phyloP scores from a whole-genome alignment of 1,140 invertebrate genomes.

The Calliopsis andreniformis region DNA sequence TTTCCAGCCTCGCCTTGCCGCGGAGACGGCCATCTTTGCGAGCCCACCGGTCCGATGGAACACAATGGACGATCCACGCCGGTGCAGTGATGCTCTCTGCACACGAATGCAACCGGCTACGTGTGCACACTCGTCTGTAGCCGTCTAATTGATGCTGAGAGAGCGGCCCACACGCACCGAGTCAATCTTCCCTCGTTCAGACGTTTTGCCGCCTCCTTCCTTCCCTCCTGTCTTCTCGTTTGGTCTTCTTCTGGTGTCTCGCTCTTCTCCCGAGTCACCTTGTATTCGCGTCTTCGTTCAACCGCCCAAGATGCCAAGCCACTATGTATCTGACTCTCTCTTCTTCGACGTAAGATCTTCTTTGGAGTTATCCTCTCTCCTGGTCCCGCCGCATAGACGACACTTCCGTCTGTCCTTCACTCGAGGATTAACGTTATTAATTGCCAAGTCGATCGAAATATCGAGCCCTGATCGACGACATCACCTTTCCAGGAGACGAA shows the following conservation, averaged over 20 bases:
- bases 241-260: neutral
- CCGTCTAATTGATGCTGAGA: slow-evolving; percentile 71
- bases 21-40: slow-evolving; percentile 61
- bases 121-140: slow-evolving; percentile 60
- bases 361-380: neutral
- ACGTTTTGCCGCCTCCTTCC: slow-evolving; percentile 60
- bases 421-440: slow-evolving; percentile 62
- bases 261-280: neutral
- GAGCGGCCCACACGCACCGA: slow-evolving; percentile 71
- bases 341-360: too few relatives aligned
- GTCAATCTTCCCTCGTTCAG: slow-evolving; percentile 66
- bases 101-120: slow-evolving; percentile 28
- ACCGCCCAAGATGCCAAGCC: too few relatives aligned
- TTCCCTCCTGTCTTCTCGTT: neutral
- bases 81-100: slow-evolving; percentile 24
- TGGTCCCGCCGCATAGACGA: neutral
- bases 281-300: neutral
- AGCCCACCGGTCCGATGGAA: slow-evolving; percentile 43
- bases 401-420: slow-evolving; percentile 4
- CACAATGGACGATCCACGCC: slow-evolving; percentile 56
- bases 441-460: slow-evolving; percentile 41
- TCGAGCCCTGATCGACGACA: slow-evolving; percentile 39
- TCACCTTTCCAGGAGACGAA: slow-evolving; percentile 54
- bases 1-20: slow-evolving; percentile 46
- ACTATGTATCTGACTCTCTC: neutral